phyloP scores from a whole-genome alignment of 2,113 vertebrate genomes.

The Pavo muticus region DNA sequence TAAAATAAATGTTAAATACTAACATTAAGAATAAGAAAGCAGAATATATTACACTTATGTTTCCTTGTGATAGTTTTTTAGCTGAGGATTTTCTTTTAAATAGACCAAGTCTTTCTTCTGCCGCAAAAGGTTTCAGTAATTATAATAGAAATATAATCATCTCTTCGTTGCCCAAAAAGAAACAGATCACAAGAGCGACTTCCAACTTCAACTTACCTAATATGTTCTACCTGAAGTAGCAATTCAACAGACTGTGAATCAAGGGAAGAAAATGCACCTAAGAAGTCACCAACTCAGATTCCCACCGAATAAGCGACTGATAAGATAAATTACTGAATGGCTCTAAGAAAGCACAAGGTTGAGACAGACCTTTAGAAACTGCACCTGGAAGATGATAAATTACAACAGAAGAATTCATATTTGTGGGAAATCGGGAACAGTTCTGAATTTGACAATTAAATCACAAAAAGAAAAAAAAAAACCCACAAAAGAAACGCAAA shows the following conservation, averaged over 20 bases:
- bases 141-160: not conserved
- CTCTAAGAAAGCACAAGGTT: not conserved
- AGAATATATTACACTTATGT: not conserved
- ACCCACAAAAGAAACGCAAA: not conserved
- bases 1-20: not conserved
- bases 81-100: not conserved
- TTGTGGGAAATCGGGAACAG: not conserved
- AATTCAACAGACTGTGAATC: not conserved
- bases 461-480: not conserved
- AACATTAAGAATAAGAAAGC: not conserved
- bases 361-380: not conserved
- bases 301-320: not conserved
- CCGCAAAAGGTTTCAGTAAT: not conserved
- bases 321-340: not conserved
- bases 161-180: not conserved
- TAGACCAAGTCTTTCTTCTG: not conserved
- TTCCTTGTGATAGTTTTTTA: not conserved
- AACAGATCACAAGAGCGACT: not conserved
- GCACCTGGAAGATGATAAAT: not conserved
- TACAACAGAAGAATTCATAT: not conserved
- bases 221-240: not conserved
- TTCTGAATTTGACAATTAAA: not conserved
- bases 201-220: not conserved
- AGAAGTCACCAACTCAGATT: not conserved
- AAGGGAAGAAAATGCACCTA: not conserved